These are phyloP conservation scores for Nibea albiflora DNA, from an alignment of 2,113 vertebrate genomes.

Conservation along the genomic window DNA sequence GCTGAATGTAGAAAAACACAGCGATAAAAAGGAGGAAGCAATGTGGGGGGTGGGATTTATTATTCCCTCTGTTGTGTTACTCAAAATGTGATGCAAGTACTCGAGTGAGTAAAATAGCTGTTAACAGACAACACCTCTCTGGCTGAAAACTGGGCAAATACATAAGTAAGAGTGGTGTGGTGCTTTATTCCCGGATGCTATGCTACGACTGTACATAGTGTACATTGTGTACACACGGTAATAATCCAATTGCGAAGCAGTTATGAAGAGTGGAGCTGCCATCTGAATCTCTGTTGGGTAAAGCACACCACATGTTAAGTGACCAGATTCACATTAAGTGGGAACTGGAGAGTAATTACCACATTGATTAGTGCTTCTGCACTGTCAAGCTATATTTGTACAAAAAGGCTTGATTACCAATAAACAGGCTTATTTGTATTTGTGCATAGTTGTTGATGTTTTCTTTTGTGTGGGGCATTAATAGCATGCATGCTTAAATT, in stretches of 20 bases:
- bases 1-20: conserved; percentile 28
- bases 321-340: conserved; percentile 62
- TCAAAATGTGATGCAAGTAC: conserved; percentile 45
- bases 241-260: conserved; percentile 43
- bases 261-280: conserved; percentile 52
- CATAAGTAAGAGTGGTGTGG: background rate
- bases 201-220: conserved; percentile 24
- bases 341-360: conserved; percentile 53
- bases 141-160: conserved; percentile 29
- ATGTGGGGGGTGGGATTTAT: conserved; percentile 42
- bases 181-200: conserved; percentile 19
- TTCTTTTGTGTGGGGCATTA: conserved; percentile 46
- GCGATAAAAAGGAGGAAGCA: conserved; percentile 39
- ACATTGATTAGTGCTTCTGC: conserved; percentile 59
- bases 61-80: conserved; percentile 51
- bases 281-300: conserved; percentile 59
- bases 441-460: conserved; percentile 46
- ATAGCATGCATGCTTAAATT: conserved; percentile 56
- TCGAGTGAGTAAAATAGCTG: conserved; percentile 45
- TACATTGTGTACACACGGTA: background rate
- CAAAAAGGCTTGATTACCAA: conserved; percentile 62
- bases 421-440: conserved; percentile 65
- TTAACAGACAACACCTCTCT: conserved; percentile 51
- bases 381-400: conserved; percentile 47
- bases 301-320: conserved; percentile 61